These are phyloP conservation scores for Petaurus breviceps DNA, from an alignment of 2,113 vertebrate species.

Conservation along the genomic window DNA sequence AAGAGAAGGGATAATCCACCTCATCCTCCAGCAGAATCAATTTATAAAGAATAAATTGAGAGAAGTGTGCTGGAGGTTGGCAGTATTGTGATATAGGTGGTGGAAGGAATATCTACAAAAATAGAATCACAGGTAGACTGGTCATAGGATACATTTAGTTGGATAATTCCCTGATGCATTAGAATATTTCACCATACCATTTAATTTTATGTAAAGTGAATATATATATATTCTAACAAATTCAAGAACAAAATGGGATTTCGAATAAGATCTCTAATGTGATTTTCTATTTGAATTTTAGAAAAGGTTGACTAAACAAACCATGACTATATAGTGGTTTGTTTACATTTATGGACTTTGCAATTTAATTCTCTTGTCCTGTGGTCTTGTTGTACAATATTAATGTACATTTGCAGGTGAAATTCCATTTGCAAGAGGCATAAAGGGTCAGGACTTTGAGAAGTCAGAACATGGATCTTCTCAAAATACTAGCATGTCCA, in stretches of 20 bases:
- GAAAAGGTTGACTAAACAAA: not conserved
- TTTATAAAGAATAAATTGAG: not conserved
- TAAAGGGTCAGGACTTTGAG: conserved; percentile 89
- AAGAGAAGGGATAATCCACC: not conserved
- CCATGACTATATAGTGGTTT: no score
- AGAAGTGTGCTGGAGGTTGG: not conserved
- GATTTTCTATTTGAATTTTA: not conserved
- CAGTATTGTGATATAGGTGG: not conserved
- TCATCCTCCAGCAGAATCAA: not conserved
- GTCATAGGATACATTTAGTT: not conserved
- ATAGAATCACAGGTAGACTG: not conserved
- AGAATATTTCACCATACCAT: not conserved
- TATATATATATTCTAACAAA: not conserved
- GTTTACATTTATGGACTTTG: not conserved
- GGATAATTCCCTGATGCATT: not conserved
- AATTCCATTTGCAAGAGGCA: conserved; percentile 81
- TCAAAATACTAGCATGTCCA: conserved; percentile 94
- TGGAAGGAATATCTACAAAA: not conserved
- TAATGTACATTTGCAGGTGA: conserved; percentile 82
- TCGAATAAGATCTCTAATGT: not conserved
- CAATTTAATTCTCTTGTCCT: not conserved
- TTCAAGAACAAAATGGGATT: not conserved
- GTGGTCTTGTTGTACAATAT: not conserved
- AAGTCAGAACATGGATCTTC: conserved; percentile 92
- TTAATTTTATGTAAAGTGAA: not conserved